A percentile compares a stretch with the other conserved stretches of the same genome.
These are phyloP conservation scores for Cylas formicarius DNA, from an alignment of 1,140 invertebrate genomes.

Conservation along the genomic window DNA sequence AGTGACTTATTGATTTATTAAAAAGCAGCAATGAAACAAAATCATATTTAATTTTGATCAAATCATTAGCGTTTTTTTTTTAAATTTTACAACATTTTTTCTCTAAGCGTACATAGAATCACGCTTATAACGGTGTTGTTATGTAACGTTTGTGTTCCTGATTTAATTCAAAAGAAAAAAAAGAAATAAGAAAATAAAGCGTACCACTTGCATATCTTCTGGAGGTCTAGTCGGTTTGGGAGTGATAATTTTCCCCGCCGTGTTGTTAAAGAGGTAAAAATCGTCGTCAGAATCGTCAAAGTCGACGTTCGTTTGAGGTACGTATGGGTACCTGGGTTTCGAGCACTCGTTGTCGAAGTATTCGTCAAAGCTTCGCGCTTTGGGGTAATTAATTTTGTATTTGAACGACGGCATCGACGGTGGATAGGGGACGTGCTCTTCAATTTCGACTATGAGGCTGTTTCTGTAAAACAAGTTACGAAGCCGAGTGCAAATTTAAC, in stretches of 20 bases:
- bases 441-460: slow-evolving; percentile 21
- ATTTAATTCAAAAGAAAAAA: too few species aligned
- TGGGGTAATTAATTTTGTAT: slow-evolving; percentile 28
- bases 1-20: too few species aligned
- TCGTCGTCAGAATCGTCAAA: slow-evolving; percentile 20
- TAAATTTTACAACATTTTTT: too few species aligned
- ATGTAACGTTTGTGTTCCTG: too few species aligned
- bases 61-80: too few species aligned
- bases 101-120: too few species aligned
- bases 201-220: slow-evolving; percentile 10
- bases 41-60: too few species aligned
- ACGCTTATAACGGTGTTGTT: too few species aligned
- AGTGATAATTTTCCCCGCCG: slow-evolving; percentile 7
- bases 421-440: slow-evolving; percentile 21
- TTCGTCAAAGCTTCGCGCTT: slow-evolving; percentile 13
- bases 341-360: slow-evolving; percentile 19
- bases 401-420: slow-evolving; percentile 27
- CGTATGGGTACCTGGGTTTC: slow-evolving; percentile 15
- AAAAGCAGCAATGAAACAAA: too few species aligned
- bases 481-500: slow-evolving; percentile 2
- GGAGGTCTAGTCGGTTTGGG: slow-evolving; percentile 5
- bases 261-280: slow-evolving; percentile 22
- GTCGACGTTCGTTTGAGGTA: not conserved
- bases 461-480: slow-evolving; percentile 22
- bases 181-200: too few species aligned